Evolutionary conservation across 53 echinoderm and acorn worm genomes (phyloP).

Genomic region (Luidia sarsii): DNA sequence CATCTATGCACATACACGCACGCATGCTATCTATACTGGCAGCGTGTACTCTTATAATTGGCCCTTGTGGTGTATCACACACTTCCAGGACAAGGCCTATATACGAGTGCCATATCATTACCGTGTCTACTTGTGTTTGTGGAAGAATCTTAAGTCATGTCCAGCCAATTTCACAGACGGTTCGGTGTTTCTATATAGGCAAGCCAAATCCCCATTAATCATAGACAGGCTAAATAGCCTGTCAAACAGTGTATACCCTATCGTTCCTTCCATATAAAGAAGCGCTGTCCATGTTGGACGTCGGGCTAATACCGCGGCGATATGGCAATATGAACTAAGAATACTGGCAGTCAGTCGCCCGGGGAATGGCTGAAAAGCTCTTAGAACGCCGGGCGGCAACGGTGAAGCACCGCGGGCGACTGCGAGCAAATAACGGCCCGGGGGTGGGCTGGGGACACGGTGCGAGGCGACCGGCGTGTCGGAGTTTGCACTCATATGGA

Average conservation of each 20-base stretch:
- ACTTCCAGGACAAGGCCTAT: background rate
- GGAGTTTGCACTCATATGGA: background rate
- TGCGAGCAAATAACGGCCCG: too few relatives aligned
- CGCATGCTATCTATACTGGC: too few relatives aligned
- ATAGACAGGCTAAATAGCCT: slow-evolving; percentile 43
- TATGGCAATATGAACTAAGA: slow-evolving; percentile 38
- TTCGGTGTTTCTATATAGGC: slow-evolving; percentile 10
- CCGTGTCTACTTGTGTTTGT: background rate
- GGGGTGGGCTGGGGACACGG: background rate
- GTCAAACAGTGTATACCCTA: slow-evolving; percentile 40
- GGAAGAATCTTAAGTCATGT: slow-evolving; percentile 21
- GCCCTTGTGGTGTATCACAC: slow-evolving; percentile 42
- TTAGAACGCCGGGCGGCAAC: slow-evolving; percentile 37
- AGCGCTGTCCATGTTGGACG: background rate
- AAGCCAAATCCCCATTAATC: slow-evolving; percentile 41
- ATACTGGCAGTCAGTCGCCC: slow-evolving; percentile 37
- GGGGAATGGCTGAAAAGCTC: slow-evolving; percentile 32
- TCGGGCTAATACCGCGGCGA: background rate
- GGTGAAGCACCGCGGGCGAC: too few relatives aligned
- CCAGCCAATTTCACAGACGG: background rate
- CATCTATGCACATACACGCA: too few relatives aligned
- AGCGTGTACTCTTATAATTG: too few relatives aligned
- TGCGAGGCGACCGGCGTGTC: background rate
- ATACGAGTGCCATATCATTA: slow-evolving; percentile 5
- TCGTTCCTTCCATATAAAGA: slow-evolving; percentile 22